Percentiles rank a stretch among this genome's conserved stretches.
Evolutionary conservation across 2,888 invertebrate genomes (phyloP).

Genomic region (Desoria tigrina): DNA sequence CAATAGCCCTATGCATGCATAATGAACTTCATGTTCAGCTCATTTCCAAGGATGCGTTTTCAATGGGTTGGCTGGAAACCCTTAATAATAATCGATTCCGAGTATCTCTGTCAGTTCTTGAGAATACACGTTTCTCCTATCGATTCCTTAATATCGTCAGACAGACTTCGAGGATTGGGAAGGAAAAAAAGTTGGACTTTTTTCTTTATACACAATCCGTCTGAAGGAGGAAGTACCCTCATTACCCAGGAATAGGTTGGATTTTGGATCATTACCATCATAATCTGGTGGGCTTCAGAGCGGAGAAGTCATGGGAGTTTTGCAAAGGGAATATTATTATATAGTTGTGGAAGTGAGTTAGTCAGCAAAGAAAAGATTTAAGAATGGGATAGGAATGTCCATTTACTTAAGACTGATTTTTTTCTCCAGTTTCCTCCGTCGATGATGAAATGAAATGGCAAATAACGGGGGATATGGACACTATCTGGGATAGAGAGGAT

Average conservation of each 20-base stretch:
- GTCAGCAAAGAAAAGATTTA: conserved; percentile 1
- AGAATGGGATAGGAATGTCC: not conserved
- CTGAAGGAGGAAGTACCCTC: conserved; percentile 3
- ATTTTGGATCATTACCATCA: conserved; percentile 16
- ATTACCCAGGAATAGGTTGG: conserved; percentile 7
- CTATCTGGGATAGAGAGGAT: conserved; percentile 6
- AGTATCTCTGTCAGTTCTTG: no score
- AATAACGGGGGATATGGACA: conserved; percentile 9
- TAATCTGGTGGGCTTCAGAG: not conserved
- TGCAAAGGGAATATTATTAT: not conserved
- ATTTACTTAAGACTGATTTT: no score
- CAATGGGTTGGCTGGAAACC: no score
- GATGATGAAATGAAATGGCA: conserved; percentile 14
- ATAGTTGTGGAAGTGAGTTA: not conserved
- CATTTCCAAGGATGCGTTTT: no score
- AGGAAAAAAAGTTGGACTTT: no score
- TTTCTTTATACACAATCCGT: not conserved
- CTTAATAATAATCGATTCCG: no score
- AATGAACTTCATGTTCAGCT: no score
- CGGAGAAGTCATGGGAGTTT: conserved; percentile 1
- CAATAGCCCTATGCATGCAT: no score
- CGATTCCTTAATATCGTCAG: no score
- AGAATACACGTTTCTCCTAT: no score
- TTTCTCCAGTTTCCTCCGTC: no score
- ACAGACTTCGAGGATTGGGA: no score